These are phyloP conservation scores for Pristionchus fissidentatus DNA, from an alignment of 2,888 invertebrate species.

Conservation along the genomic window DNA sequence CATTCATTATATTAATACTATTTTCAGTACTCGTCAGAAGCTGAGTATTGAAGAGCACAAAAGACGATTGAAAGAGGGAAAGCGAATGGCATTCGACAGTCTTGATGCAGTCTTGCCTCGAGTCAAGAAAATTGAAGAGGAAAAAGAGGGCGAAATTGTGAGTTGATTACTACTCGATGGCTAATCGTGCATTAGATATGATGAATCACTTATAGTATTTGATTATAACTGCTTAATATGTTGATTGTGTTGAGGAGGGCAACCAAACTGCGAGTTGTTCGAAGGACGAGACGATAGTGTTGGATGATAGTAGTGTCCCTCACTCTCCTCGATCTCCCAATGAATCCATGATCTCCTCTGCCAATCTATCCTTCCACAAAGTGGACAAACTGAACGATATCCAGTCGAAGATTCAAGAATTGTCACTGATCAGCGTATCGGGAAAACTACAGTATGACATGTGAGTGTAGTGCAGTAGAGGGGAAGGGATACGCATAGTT, in stretches of 20 bases:
- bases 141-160: neutral
- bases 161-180: neutral
- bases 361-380: slow-evolving; percentile 6
- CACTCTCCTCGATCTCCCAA: neutral
- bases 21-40: slow-evolving; percentile 17
- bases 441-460: neutral
- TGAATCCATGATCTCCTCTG: neutral
- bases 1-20: too few relatives aligned
- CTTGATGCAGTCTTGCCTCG: neutral
- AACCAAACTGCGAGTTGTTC: neutral
- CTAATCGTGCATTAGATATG: too few relatives aligned
- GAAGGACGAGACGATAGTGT: neutral
- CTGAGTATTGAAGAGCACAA: neutral
- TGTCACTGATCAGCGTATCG: neutral
- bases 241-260: neutral
- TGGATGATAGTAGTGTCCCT: neutral
- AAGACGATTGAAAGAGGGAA: neutral
- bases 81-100: neutral
- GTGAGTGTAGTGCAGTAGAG: neutral
- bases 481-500: neutral
- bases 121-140: neutral
- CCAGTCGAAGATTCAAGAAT: slow-evolving; percentile 4
- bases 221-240: too few relatives aligned
- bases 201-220: too few relatives aligned
- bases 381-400: slow-evolving; percentile 18